Base-by-base conservation (phyloP, 2,888 invertebrate species). In the Eurytoma californica region DNA sequence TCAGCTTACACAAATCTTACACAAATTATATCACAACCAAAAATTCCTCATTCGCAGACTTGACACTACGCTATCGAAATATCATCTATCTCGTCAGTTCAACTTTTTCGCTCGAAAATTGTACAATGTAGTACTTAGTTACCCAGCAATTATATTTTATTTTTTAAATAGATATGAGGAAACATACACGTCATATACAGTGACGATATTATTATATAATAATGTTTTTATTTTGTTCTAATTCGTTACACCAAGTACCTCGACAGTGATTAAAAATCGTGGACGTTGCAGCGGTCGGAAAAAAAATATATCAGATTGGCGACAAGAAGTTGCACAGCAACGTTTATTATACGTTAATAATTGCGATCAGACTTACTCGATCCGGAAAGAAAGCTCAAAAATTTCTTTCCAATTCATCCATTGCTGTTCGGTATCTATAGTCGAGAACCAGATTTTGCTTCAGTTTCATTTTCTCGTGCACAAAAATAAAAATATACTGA, bases 161-260 rank as follows among this genome's bases (percentile, higher is more conserved):
- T 70, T 83, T 80, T 77, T 82, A 80, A 80, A 82, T 28, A 61
- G 30, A 55, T 72, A 75, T 55, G 20, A 77, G 68, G 80, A 80
- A 70, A 86, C 67, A 82, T 78, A 84, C 82, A 85, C 84, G 77
- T 83, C 84, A 84, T 84, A 85, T 83, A 84, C 83, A 72, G 65
- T 72, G 30, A 61, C 66, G 68, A 73, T 81, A 80, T 79, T 72
- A 80, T 74, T 55, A 66, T 75, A 77, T 82, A 77, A 77, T 60
- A 78, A 80, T 79, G 55, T 80, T 72, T 72, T 82, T 80, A 78
- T 39, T 61, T 72, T 79, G 53, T 68, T 73, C 57, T 72, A 61
- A 74, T 63, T 63, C 18, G 63, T 75, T 61, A 82, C 76, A 72
- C 76, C 81, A 80, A 82, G 53, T 68, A 47, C 73, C 51, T 63